Percentiles rank a stretch among this genome's conserved stretches.
phyloP scores from a whole-genome alignment of 2,797 vertebrate species.

The Nothura maculosa region DNA sequence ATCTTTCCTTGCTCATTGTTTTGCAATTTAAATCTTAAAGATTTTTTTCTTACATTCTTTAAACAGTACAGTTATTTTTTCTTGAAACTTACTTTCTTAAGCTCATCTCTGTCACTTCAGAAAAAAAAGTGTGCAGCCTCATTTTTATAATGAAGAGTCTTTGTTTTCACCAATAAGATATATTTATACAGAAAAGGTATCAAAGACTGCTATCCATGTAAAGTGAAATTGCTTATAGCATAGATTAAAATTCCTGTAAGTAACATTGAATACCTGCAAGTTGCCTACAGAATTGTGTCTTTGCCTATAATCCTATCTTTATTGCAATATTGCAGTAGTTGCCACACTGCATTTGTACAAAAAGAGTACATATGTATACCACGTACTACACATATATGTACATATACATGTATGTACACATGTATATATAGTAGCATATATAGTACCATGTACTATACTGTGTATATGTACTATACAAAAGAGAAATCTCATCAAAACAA shows the following conservation, averaged over 20 bases:
- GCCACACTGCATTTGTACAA: neutral
- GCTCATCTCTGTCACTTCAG: neutral
- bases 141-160: neutral
- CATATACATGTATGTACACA: no score
- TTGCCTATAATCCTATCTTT: neutral
- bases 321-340: neutral
- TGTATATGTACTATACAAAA: neutral
- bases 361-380: neutral
- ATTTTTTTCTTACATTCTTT: neutral
- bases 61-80: neutral
- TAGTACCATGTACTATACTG: no score
- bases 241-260: neutral
- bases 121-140: neutral
- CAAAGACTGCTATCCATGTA: neutral
- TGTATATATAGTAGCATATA: no score
- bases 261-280: fast-evolving
- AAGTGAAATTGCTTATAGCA: neutral
- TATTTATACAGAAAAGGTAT: neutral
- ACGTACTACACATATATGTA: no score
- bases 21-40: neutral
- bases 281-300: neutral
- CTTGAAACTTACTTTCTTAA: neutral
- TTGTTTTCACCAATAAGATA: neutral
- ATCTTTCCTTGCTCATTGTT: neutral
- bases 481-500: neutral